A percentile compares a stretch with the other conserved stretches of the same genome.
These are phyloP conservation scores for Ophthalmotilapia sp. DNA, from an alignment of 2,113 vertebrate genomes.

Conservation along the genomic window DNA sequence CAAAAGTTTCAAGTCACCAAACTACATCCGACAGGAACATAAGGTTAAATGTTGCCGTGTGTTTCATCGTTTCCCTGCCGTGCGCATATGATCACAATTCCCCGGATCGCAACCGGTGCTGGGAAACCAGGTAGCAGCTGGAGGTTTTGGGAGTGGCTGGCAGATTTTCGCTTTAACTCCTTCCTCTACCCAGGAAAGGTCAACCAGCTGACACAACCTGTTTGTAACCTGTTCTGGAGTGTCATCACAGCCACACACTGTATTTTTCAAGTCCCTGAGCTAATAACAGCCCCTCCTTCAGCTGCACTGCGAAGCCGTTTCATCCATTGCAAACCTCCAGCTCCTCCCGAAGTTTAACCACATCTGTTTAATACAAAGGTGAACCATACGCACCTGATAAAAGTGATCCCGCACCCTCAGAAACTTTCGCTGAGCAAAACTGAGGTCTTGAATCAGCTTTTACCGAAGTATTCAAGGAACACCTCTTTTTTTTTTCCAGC, in stretches of 20 bases:
- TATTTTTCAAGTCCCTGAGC: not conserved
- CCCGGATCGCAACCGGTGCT: not conserved
- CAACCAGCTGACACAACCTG: constrained; percentile 38
- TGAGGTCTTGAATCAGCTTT: constrained; percentile 7
- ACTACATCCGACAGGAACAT: not conserved
- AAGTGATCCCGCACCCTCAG: not conserved
- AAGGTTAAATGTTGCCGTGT: fast-evolving
- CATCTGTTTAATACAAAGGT: not conserved
- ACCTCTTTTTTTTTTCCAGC: not conserved
- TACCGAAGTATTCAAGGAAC: constrained; percentile 1
- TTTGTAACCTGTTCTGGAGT: constrained; percentile 44
- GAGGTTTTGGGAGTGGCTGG: constrained; percentile 66
- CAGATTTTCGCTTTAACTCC: constrained; percentile 48
- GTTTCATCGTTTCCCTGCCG: not conserved
- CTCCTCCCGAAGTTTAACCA: not conserved
- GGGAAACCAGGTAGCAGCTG: constrained; percentile 57
- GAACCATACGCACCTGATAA: not conserved
- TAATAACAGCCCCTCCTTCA: not conserved
- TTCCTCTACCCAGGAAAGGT: constrained; percentile 7
- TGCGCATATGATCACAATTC: not conserved
- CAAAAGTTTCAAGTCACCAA: not conserved
- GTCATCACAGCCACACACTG: not conserved
- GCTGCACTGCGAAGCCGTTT: not conserved
- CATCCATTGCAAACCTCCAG: not conserved
- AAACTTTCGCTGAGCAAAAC: not conserved